Percentiles rank a stretch among this genome's conserved stretches.
Evolutionary conservation across 2,113 vertebrate genomes (phyloP).

Genomic region (Abramis brama): DNA sequence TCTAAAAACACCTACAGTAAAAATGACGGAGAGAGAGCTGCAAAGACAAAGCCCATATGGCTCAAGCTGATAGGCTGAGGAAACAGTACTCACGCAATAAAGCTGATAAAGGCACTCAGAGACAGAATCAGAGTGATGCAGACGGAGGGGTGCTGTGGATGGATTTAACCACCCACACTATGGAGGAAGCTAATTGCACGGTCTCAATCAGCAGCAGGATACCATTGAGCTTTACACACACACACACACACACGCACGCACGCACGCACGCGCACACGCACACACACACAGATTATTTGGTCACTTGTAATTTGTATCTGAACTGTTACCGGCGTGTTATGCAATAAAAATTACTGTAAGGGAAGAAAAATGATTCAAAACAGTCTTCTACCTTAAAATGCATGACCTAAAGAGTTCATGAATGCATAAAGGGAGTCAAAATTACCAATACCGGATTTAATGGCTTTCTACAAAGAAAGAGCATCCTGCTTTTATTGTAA

Average conservation of each 20-base stretch:
- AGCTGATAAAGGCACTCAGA: constrained; percentile 41
- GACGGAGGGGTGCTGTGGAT: constrained; percentile 24
- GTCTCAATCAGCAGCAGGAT: constrained; percentile 17
- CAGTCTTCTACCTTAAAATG: background rate
- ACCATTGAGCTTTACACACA: background rate
- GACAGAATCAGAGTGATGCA: constrained; percentile 42
- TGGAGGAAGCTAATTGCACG: constrained; percentile 41
- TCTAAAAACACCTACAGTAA: constrained; percentile 40
- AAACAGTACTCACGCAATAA: background rate
- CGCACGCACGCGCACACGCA: constrained; percentile 7
- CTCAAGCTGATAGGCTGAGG: constrained; percentile 35
- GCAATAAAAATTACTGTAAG: background rate
- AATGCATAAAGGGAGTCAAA: background rate
- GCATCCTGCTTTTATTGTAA: background rate
- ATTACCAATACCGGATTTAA: too few relatives aligned
- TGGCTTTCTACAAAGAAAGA: background rate
- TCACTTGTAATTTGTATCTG: constrained; percentile 16
- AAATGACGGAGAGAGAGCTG: background rate
- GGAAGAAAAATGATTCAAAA: background rate
- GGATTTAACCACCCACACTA: constrained; percentile 52
- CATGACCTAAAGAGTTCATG: background rate
- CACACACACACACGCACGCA: background rate
- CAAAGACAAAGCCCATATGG: constrained; percentile 13
- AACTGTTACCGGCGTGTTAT: background rate
- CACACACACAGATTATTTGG: background rate